Evolutionary conservation across 2,888 invertebrate genomes (phyloP).

Genomic region (Aethes cnicana): DNA sequence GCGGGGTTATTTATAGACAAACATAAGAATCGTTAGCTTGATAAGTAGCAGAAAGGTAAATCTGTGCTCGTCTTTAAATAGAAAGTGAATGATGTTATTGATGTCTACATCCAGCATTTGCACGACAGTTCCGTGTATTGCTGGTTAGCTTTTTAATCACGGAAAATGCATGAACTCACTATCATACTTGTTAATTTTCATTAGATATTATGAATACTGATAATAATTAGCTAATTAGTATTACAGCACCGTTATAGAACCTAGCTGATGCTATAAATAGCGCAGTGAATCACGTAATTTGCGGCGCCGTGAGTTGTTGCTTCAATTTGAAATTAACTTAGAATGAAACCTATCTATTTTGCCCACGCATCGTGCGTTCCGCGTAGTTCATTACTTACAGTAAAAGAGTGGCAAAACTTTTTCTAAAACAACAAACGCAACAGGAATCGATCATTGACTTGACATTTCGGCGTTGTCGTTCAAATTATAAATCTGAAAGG

Average conservation of each 20-base stretch:
- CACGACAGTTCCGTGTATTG: slow-evolving; percentile 30
- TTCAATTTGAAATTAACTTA: slow-evolving; percentile 24
- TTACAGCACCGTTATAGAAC: slow-evolving; percentile 9
- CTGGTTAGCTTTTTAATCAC: slow-evolving; percentile 19
- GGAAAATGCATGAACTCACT: slow-evolving; percentile 10
- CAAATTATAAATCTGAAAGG: no score
- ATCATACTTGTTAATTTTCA: slow-evolving; percentile 15
- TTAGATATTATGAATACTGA: slow-evolving; percentile 19
- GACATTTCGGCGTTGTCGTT: no score
- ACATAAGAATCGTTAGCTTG: not conserved
- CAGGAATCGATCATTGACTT: no score
- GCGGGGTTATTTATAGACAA: not conserved
- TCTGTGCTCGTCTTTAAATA: slow-evolving; percentile 53
- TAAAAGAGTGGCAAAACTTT: no score
- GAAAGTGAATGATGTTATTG: slow-evolving; percentile 66
- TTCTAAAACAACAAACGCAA: no score
- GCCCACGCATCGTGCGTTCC: slow-evolving; percentile 17
- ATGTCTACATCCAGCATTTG: slow-evolving; percentile 58
- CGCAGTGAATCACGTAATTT: slow-evolving; percentile 14
- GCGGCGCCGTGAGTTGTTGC: slow-evolving; percentile 5
- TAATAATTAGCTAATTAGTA: slow-evolving; percentile 28
- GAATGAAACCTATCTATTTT: slow-evolving; percentile 20
- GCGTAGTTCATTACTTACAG: no score
- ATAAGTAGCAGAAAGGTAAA: not conserved
- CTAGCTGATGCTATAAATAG: slow-evolving; percentile 25